Evolutionary conservation across 2,113 vertebrate species (phyloP).

Genomic region (Heloderma charlesbogerti): DNA sequence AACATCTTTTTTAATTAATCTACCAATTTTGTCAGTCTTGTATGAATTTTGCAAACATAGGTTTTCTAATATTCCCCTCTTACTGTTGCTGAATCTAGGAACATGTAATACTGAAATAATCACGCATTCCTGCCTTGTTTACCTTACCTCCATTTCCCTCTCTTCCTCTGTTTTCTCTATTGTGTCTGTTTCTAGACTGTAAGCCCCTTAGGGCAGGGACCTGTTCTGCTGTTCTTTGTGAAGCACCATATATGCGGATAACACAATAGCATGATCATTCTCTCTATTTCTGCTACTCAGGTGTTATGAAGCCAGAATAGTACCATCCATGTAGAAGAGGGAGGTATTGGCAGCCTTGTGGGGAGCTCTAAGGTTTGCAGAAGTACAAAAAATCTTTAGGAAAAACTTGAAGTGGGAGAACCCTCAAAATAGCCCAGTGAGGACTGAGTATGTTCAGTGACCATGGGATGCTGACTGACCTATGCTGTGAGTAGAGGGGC

Average conservation of each 20-base stretch:
- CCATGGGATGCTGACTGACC: not conserved
- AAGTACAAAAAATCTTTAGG: not conserved
- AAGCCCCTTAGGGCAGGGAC: no score
- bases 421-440: not conserved
- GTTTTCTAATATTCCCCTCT: not conserved
- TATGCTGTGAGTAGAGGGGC: not conserved
- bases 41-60: conserved; percentile 7
- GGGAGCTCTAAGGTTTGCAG: no score
- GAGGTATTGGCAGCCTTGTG: no score
- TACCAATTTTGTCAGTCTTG: not conserved
- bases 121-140: no score
- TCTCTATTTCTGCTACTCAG: not conserved
- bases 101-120: no score
- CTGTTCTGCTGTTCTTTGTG: not conserved
- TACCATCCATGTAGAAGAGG: not conserved
- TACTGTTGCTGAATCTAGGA: conserved; percentile 11
- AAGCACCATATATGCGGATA: not conserved
- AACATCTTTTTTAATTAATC: not conserved
- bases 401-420: no score
- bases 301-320: not conserved
- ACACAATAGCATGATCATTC: not conserved
- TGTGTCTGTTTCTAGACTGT: no score
- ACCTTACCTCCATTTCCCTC: no score
- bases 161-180: no score
- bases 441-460: not conserved